A percentile compares a stretch with the other conserved stretches of the same genome.
Conservation (phyloP, 2,113 vertebrate species). For the Melanerpes formicivorus region DNA sequence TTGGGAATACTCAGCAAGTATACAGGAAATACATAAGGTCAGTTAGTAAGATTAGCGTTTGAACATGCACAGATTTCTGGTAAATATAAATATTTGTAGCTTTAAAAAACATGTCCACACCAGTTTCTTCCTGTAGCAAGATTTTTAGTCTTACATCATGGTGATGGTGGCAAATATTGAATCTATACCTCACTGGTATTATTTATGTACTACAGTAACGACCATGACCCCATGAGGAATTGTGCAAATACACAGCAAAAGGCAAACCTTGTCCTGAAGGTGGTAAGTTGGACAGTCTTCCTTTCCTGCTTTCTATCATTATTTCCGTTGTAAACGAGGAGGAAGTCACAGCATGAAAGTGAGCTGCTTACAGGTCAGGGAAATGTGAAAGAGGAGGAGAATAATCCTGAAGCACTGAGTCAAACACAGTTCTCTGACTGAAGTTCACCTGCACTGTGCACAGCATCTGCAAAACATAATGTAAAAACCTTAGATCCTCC, state of each 20-base stretch:
- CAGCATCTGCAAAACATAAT: background rate
- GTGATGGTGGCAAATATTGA: background rate
- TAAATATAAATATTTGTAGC: background rate
- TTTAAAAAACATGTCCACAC: background rate
- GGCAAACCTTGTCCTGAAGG: background rate
- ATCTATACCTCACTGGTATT: background rate
- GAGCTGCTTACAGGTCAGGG: background rate
- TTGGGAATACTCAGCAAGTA: background rate
- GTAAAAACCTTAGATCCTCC: background rate
- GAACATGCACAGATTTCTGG: background rate
- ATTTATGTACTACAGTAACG: background rate
- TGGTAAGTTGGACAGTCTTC: background rate
- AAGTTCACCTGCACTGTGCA: background rate
- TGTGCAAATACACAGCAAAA: background rate
- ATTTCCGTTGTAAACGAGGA: background rate
- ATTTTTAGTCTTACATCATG: background rate
- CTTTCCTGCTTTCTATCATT: background rate
- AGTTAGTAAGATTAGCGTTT: background rate
- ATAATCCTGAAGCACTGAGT: background rate
- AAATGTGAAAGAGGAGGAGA: background rate
- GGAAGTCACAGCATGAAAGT: background rate
- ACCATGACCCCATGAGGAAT: background rate
- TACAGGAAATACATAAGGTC: background rate
- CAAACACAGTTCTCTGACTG: background rate
- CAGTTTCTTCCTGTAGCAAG: background rate